These are phyloP conservation scores for Mycalesis mineus DNA, from an alignment of 2,888 invertebrate species.

Conservation along the genomic window DNA sequence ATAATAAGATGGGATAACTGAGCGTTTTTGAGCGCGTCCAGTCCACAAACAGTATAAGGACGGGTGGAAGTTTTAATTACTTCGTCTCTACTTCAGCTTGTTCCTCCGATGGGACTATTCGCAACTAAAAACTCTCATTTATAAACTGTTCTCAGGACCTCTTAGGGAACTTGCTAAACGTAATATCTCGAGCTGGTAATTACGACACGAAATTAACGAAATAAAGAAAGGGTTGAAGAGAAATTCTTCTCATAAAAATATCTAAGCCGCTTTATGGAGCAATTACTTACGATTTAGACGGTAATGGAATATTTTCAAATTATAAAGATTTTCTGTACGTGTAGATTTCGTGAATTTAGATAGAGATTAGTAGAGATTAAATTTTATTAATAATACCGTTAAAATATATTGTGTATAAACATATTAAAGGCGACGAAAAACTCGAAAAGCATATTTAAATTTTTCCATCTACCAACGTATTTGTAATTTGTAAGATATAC, in stretches of 20 bases:
- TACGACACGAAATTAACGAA: conserved; percentile 23
- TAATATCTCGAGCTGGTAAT: conserved; percentile 35
- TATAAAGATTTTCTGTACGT: not conserved
- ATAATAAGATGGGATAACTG: not conserved
- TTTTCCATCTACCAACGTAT: no score
- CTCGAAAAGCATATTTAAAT: no score
- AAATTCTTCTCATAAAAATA: conserved; percentile 11
- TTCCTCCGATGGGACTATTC: conserved; percentile 58
- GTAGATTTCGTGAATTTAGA: not conserved
- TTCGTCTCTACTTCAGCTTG: conserved; percentile 59
- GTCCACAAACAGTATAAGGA: conserved; percentile 35
- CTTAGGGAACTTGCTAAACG: conserved; percentile 46
- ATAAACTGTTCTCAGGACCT: conserved; percentile 50
- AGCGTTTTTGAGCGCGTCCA: conserved; percentile 25
- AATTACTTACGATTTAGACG: not conserved
- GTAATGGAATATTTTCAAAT: not conserved
- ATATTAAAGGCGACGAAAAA: no score
- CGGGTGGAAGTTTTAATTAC: conserved; percentile 69
- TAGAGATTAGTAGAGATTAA: no score
- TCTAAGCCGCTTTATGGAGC: conserved; percentile 6
- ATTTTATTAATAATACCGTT: no score
- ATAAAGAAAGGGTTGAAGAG: conserved; percentile 14
- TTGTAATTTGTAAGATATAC: no score
- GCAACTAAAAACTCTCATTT: conserved; percentile 65
- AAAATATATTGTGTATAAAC: no score